Evolutionary conservation across 1,140 invertebrate genomes (phyloP).

Genomic region (Wiebesia pumilae): DNA sequence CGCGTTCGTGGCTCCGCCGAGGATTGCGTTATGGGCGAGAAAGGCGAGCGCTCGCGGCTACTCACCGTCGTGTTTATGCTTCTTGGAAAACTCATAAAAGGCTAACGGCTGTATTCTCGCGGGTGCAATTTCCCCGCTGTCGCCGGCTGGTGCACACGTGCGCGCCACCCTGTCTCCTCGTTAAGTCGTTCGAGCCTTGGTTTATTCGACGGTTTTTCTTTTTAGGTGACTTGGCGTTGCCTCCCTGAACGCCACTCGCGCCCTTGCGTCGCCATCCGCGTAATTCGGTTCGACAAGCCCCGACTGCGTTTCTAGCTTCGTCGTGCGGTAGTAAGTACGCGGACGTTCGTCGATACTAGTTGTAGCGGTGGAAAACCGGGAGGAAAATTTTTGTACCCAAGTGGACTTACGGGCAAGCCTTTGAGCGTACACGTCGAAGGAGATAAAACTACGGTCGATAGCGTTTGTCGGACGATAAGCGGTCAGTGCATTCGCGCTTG

Average conservation of each 20-base stretch:
- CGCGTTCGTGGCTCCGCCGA: slow-evolving; percentile 15
- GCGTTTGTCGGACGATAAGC: slow-evolving; percentile 30
- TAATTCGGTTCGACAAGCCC: too few relatives aligned
- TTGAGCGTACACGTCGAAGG: neutral
- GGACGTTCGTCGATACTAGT: too few relatives aligned
- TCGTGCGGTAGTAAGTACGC: too few relatives aligned
- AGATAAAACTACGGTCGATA: slow-evolving; percentile 29
- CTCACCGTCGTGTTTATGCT: slow-evolving; percentile 6
- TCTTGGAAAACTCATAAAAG: slow-evolving; percentile 61
- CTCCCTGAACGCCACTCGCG: too few relatives aligned
- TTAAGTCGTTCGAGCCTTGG: neutral
- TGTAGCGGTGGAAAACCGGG: too few relatives aligned
- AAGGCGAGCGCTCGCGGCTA: neutral
- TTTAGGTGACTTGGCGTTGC: neutral
- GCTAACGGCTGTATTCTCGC: neutral
- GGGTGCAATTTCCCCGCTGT: neutral
- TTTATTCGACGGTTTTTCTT: neutral
- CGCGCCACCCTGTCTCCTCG: slow-evolving; percentile 6
- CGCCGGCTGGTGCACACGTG: neutral
- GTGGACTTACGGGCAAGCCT: neutral
- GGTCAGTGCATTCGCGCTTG: slow-evolving; percentile 33
- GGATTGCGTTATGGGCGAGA: neutral
- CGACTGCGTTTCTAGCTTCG: too few relatives aligned
- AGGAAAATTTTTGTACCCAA: too few relatives aligned
- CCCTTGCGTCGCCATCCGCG: too few relatives aligned